Conservation (phyloP, 2,888 invertebrate species). For the Caradrina clavipalpis region DNA sequence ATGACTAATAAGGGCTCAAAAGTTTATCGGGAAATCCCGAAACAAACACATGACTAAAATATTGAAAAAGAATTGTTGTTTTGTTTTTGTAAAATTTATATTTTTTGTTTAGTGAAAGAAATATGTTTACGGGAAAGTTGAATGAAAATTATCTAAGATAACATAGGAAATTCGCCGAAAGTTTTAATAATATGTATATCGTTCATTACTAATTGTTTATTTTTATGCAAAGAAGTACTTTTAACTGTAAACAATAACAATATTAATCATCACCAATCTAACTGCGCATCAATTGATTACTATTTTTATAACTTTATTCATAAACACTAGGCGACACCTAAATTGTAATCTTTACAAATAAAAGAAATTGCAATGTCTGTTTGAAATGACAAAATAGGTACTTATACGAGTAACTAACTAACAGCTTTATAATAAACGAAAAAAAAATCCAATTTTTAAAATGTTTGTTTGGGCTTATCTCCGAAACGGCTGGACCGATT, state of each 20-base stretch:
- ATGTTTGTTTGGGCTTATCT: no score
- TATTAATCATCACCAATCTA: neutral
- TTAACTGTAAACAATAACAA: slow-evolving; percentile 25
- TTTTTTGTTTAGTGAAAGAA: no score
- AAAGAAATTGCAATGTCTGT: no score
- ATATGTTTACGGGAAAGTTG: slow-evolving; percentile 13
- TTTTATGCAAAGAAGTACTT: neutral
- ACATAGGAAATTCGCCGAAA: slow-evolving; percentile 8
- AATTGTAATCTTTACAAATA: no score
- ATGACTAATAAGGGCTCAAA: neutral
- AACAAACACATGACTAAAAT: neutral
- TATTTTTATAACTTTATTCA: neutral
- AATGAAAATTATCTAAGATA: neutral
- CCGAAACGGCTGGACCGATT: no score
- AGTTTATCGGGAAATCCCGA: neutral
- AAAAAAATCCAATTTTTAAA: no score
- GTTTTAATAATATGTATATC: neutral
- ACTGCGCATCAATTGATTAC: slow-evolving; percentile 6
- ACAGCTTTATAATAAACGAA: no score
- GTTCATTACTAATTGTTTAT: slow-evolving; percentile 6
- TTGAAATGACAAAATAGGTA: no score
- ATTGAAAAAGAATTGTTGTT: neutral
- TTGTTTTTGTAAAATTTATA: neutral
- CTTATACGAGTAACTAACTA: no score
- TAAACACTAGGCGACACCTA: no score